phyloP scores from a whole-genome alignment of 2,797 vertebrate species.

The Adrianichthys oophorus region DNA sequence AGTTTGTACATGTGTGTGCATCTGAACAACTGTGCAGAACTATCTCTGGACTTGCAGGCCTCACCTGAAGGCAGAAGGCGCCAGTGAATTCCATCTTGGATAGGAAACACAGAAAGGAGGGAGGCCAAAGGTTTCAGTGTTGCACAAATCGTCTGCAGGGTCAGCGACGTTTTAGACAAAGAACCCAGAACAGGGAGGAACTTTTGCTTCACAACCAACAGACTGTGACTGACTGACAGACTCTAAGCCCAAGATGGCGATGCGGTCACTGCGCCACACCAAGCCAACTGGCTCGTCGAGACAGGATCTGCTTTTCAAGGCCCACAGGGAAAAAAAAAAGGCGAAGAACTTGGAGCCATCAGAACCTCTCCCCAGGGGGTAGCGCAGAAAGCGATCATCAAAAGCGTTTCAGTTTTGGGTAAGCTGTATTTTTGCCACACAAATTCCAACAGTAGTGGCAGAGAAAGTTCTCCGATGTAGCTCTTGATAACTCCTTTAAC shows the following conservation, averaged over 20 bases:
- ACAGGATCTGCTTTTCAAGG: conserved; percentile 55
- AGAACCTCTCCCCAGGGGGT: conserved; percentile 46
- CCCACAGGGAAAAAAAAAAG: conserved; percentile 36
- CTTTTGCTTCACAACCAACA: conserved; percentile 56
- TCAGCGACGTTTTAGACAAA: conserved; percentile 47
- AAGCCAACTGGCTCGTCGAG: conserved; percentile 62
- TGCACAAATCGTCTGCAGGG: conserved; percentile 51
- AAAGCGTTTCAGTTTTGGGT: conserved; percentile 44
- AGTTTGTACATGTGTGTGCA: conserved; percentile 2
- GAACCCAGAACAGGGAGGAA: conserved; percentile 53
- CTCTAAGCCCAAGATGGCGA: conserved; percentile 51
- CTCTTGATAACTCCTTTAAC: conserved; percentile 61
- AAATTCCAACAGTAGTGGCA: conserved; percentile 61
- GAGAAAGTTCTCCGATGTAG: conserved; percentile 63
- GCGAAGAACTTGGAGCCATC: conserved; percentile 47
- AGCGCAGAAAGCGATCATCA: conserved; percentile 36
- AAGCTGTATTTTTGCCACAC: conserved; percentile 35
- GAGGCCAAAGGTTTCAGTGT: conserved; percentile 43
- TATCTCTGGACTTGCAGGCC: conserved; percentile 64
- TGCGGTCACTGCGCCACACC: conserved; percentile 63
- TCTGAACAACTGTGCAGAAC: conserved; percentile 49
- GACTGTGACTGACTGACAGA: conserved; percentile 73
- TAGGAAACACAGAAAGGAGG: conserved; percentile 43
- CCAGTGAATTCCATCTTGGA: conserved; percentile 47
- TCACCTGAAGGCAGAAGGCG: conserved; percentile 57